phyloP scores from a whole-genome alignment of 2,888 invertebrate genomes.

The Ormyrus thymus region DNA sequence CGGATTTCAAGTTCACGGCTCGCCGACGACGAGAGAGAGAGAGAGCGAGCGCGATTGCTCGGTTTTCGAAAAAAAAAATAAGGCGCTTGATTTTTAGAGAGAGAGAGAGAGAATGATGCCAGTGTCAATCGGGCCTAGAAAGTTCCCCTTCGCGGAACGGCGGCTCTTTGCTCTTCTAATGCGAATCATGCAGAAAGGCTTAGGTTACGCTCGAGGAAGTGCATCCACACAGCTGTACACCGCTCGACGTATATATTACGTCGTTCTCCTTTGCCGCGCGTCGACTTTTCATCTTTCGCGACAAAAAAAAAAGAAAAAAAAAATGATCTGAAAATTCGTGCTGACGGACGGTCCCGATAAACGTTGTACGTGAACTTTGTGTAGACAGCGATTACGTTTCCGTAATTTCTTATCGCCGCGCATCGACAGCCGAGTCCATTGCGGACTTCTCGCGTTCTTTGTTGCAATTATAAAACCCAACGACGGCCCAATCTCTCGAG shows the following conservation, averaged over 20 bases:
- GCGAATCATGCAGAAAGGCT: constrained; percentile 12
- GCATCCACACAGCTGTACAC: background rate
- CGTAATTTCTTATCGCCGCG: constrained; percentile 1
- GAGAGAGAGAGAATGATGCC: background rate
- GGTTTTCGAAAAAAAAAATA: too few species aligned
- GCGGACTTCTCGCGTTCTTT: background rate
- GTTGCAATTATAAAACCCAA: background rate
- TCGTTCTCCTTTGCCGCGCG: background rate
- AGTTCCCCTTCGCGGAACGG: constrained; percentile 22
- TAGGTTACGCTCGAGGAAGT: constrained; percentile 25
- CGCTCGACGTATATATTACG: too few species aligned
- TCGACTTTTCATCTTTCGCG: background rate
- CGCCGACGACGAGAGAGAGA: background rate
- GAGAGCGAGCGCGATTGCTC: background rate
- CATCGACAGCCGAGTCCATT: background rate
- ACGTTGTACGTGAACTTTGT: constrained; percentile 29
- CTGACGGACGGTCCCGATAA: constrained; percentile 3
- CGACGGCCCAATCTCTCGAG: too few species aligned
- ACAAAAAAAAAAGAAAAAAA: constrained; percentile 5
- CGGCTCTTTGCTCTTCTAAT: constrained; percentile 9
- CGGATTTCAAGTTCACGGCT: constrained; percentile 6
- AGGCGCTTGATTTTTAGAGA: background rate
- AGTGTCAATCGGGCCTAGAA: constrained; percentile 25
- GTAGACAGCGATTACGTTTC: constrained; percentile 9
- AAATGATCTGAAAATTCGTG: background rate